These are phyloP conservation scores for Periophthalmodon schlosseri DNA, from an alignment of 2,113 vertebrate species.

Conservation along the genomic window DNA sequence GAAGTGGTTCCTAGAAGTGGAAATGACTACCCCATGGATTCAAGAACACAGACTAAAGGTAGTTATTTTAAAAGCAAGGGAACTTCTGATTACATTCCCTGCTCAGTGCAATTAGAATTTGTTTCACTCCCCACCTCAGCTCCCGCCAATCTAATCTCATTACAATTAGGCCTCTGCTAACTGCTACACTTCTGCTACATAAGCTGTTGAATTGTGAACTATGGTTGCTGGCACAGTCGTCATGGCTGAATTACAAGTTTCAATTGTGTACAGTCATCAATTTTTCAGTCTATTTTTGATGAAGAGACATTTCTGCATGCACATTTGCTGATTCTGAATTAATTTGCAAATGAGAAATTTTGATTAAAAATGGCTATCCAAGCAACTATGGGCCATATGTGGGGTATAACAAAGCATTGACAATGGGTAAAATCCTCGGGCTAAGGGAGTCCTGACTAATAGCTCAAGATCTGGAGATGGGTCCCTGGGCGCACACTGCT, in stretches of 20 bases:
- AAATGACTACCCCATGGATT: neutral
- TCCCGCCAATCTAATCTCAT: slow-evolving; percentile 6
- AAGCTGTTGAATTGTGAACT: slow-evolving; percentile 13
- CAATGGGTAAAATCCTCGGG: too few species aligned
- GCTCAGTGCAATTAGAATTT: neutral
- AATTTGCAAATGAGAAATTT: slow-evolving; percentile 3
- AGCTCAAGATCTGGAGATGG: too few species aligned
- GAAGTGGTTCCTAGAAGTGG: neutral
- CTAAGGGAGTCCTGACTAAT: too few species aligned
- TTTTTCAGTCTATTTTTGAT: slow-evolving; percentile 1
- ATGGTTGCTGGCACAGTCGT: neutral
- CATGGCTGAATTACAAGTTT: slow-evolving; percentile 7
- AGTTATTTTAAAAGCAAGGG: neutral
- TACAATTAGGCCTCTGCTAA: slow-evolving; percentile 11
- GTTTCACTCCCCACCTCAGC: neutral
- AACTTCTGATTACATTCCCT: neutral
- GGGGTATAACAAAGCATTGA: neutral
- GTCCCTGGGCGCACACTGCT: too few species aligned
- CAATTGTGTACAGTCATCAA: slow-evolving; percentile 10
- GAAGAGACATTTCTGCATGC: neutral
- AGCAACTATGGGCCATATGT: neutral
- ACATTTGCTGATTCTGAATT: neutral
- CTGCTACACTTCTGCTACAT: slow-evolving; percentile 9
- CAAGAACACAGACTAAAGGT: neutral
- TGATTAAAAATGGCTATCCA: neutral